Evolutionary conservation across 2,113 vertebrate genomes (phyloP), one percentile per base, ranked within the genome.

Genomic region (Suncus etruscus): DNA sequence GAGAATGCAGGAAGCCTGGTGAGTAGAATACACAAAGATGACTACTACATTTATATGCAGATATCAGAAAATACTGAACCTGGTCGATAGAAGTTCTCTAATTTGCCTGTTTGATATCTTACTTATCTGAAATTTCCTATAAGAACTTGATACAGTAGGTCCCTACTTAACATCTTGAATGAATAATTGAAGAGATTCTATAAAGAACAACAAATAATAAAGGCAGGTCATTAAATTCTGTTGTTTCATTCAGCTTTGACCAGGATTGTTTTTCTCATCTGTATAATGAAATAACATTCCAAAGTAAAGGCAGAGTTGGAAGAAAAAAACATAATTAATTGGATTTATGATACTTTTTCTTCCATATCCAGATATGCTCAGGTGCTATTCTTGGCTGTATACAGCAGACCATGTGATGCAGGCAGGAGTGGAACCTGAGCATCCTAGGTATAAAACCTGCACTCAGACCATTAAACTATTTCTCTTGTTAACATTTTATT

Each of bases 1-100:
- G 31, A 98, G 97, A 95, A 97, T 48, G 25, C 96, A 93, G 48
- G 97, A 98, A n/a, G 98, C 98, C 86, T 99, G 99, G 99, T 99
- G 96, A 0, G 98, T 93, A 54, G 20, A 24, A 0, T 0, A 16
- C 10, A 24, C n/a, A 69, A 0, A 2, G 31, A 0, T 54, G 11
- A 16, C 12, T 14, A 69, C 51, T 39, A 78, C 39, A 8, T 50
- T 85, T 47, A 25, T 58, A 10, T 29, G 65, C 83, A 27, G 7
- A 18, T 79, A 27, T 85, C 63, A 27, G 61, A 22, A 65, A 68
- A 50, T 54, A n/a, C 75, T 51, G 8, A 27, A 29, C 73, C 69
- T 32, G 39, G 66, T 72, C 10, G 1, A 50, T 8, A 39, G 25
- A 74, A 47, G 6, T 45, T 69, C 48, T 93, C 73, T 72, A 0